phyloP scores from a whole-genome alignment of 2,888 invertebrate species.

The Idaea aversata region DNA sequence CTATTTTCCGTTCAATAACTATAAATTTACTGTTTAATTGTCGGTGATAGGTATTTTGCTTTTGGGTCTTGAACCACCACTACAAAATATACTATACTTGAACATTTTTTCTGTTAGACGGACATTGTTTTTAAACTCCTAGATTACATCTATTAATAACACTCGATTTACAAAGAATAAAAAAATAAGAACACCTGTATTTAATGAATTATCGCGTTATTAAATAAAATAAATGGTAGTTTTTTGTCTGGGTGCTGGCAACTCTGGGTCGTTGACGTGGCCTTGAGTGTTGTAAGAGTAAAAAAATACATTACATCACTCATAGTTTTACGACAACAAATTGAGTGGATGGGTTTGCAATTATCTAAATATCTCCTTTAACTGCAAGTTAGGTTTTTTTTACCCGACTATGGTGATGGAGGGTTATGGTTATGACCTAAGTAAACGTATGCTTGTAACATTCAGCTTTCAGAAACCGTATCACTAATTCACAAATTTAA shows the following conservation, averaged over 20 bases:
- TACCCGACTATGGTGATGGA: too few relatives aligned
- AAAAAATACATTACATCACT: constrained; percentile 57
- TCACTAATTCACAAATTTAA: too few relatives aligned
- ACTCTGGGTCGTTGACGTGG: constrained; percentile 57
- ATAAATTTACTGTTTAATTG: too few relatives aligned
- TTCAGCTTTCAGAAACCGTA: too few relatives aligned
- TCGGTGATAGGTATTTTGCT: too few relatives aligned
- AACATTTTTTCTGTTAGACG: too few relatives aligned
- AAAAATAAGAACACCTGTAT: constrained; percentile 30
- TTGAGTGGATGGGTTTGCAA: not conserved
- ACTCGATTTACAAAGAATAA: constrained; percentile 21
- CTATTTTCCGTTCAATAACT: too few relatives aligned
- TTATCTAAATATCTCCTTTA: not conserved
- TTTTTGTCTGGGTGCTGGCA: constrained; percentile 44
- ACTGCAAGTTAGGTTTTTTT: too few relatives aligned
- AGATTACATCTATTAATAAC: constrained; percentile 18
- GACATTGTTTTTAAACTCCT: not conserved
- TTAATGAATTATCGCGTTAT: constrained; percentile 38
- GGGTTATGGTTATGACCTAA: too few relatives aligned
- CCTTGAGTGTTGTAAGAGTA: constrained; percentile 53
- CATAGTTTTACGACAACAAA: constrained; percentile 25
- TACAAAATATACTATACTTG: too few relatives aligned
- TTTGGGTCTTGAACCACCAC: too few relatives aligned
- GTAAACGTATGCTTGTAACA: too few relatives aligned
- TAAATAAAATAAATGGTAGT: constrained; percentile 39